These are phyloP conservation scores for Pseudochirops corinnae DNA, from an alignment of 2,797 vertebrate species.

Conservation along the genomic window DNA sequence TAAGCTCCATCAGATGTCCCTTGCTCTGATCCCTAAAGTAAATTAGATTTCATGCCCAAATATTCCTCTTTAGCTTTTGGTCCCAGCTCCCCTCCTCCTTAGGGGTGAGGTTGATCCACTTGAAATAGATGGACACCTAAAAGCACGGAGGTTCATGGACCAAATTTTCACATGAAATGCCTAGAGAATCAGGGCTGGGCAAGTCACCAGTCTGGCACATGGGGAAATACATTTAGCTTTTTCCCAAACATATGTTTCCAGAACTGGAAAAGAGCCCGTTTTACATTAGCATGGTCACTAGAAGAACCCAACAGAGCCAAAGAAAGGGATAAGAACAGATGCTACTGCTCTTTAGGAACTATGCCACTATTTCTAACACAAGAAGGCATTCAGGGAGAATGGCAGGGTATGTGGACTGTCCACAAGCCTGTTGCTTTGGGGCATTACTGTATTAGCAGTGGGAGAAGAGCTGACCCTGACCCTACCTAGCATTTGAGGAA, in stretches of 20 bases:
- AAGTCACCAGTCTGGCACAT: neutral
- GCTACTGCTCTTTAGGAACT: neutral
- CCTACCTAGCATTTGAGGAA: neutral
- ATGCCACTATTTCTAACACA: neutral
- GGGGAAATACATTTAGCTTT: neutral
- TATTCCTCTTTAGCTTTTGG: conserved; percentile 21
- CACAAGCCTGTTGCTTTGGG: neutral
- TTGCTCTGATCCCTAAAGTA: conserved; percentile 18
- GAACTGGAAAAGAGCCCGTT: conserved; percentile 31
- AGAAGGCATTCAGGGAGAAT: neutral
- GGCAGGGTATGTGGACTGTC: neutral
- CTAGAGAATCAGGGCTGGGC: neutral
- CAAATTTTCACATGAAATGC: neutral
- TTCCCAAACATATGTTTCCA: neutral
- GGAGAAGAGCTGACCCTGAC: neutral
- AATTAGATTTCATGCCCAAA: conserved; percentile 53
- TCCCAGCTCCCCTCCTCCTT: conserved; percentile 30
- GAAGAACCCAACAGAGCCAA: conserved; percentile 1
- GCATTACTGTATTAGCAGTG: neutral
- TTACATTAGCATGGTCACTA: neutral
- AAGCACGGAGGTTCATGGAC: neutral
- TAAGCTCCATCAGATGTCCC: neutral
- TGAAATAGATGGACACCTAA: neutral
- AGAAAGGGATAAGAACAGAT: conserved; percentile 1
- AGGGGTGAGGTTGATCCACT: neutral